Percentiles rank a stretch among this genome's conserved stretches.
Evolutionary conservation across 2,888 invertebrate genomes (phyloP).

Genomic region (Artemia sp.): DNA sequence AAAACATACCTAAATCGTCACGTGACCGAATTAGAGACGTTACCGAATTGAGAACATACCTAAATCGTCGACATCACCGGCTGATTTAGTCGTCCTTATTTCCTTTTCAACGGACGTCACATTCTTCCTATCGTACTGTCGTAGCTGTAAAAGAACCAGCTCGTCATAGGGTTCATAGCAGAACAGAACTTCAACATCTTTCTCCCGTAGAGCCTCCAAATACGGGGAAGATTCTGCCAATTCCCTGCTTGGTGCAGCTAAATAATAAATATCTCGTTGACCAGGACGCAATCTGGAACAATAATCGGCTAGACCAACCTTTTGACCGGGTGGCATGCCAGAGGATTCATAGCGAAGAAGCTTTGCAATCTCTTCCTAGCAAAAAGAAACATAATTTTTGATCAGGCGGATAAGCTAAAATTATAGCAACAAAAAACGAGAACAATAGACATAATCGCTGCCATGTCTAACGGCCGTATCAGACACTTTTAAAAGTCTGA

Average conservation of each 20-base stretch:
- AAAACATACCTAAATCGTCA: no score
- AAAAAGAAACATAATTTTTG: constrained; percentile 22
- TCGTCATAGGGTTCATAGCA: constrained; percentile 96
- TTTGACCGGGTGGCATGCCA: constrained; percentile 46
- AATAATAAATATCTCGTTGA: constrained; percentile 72
- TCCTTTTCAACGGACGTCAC: constrained; percentile 85
- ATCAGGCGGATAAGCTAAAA: background rate
- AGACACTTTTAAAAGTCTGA: background rate
- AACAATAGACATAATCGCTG: no score
- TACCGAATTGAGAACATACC: background rate
- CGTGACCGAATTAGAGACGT: no score
- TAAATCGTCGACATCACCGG: constrained; percentile 6
- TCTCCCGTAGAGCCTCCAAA: constrained; percentile 73
- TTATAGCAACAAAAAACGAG: background rate
- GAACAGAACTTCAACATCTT: constrained; percentile 76
- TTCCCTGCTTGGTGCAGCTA: constrained; percentile 80
- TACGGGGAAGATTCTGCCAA: constrained; percentile 89
- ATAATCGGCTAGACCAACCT: constrained; percentile 59
- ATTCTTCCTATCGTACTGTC: constrained; percentile 54
- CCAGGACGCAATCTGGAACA: constrained; percentile 53
- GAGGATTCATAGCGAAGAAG: constrained; percentile 84
- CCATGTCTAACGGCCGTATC: background rate
- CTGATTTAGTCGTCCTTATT: constrained; percentile 51
- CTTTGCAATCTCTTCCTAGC: constrained; percentile 72
- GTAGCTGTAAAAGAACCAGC: constrained; percentile 71